Evolutionary conservation across 2,113 vertebrate species (phyloP).

Genomic region (Ageneiosus marmoratus): DNA sequence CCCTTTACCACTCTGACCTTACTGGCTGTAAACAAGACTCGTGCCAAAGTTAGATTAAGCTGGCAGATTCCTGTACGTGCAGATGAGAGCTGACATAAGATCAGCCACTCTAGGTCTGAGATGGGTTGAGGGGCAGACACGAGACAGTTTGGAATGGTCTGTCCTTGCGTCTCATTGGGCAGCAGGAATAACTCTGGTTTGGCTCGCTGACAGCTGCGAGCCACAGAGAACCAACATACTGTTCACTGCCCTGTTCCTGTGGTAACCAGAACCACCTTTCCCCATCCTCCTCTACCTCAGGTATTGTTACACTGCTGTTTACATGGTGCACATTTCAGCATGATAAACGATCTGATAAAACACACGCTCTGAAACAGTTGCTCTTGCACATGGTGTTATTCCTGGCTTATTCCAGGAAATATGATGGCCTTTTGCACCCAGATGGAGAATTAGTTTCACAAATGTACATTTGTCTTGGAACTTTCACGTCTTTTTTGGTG

Average conservation of each 20-base stretch:
- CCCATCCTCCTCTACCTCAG: neutral
- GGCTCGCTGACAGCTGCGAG: conserved; percentile 4
- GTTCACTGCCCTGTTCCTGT: neutral
- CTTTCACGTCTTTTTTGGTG: neutral
- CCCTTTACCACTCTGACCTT: neutral
- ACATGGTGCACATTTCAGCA: conserved; percentile 18
- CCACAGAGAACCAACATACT: conserved; percentile 8
- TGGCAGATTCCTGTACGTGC: neutral
- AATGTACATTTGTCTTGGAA: conserved; percentile 45
- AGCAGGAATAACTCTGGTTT: conserved; percentile 28
- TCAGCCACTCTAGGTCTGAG: neutral
- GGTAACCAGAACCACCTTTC: conserved; percentile 22
- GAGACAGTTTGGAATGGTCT: conserved; percentile 1
- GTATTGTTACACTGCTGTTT: conserved; percentile 34
- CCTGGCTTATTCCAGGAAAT: conserved; percentile 21
- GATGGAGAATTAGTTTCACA: conserved; percentile 11
- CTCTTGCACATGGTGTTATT: conserved; percentile 13
- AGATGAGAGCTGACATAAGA: neutral
- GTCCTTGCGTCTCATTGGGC: neutral
- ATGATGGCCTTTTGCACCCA: neutral
- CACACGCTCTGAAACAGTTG: neutral
- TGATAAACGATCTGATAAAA: conserved; percentile 33
- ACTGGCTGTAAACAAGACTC: neutral
- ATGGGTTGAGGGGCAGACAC: neutral
- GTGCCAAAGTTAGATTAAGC: neutral